Base-by-base conservation (phyloP, 1,140 invertebrate genomes). In the Drusus annulatus region DNA sequence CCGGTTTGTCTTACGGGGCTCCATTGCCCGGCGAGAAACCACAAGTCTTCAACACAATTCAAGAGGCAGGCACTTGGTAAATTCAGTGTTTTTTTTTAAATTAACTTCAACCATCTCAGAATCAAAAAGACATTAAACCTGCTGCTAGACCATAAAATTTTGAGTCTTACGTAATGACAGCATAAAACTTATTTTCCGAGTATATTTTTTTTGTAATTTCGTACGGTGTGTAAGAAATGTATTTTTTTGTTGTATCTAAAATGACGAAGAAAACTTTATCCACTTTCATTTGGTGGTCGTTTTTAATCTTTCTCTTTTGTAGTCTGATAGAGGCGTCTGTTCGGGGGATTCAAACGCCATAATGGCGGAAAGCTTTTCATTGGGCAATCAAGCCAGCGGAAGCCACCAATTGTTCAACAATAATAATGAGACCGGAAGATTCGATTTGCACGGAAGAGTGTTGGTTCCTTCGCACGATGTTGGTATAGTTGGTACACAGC, bases 401-500 rank as follows among this genome's bases (percentile, higher is more conserved):
- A 79, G 73, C 31, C 58, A 50, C 56, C 80, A 76, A 79, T 82
- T 79, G 73, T 80, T 80, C 78, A 62, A 62, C 76, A 75, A 82
- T 82, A 82, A 82, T 80, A 80, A 69, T 69, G 65, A 82, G 75
- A 69, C 81, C 78, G 75, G 78, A 82, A 82, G 73, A 82, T 82
- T 82, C 81, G 81, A 82, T 82, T 77, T 79, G 71, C 76, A 31
- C 36, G 63, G 63, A 71, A 54, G 51, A 71, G 54, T 69, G 63
- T 50, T 69, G 76, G 60, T 16, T 65, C 36, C 58, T 31, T 45
- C 36, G 36, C 36, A 10, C 36, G 8, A 45, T 45, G 36, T 45
- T 45, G 10, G 36, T 45, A 45, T 45, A 45, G 36, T 45, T 45
- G 10, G 36, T 45, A 45, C 36, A 45, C 36, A 10, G 7, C 36